These are phyloP conservation scores for Eilema caniola DNA, from an alignment of 2,888 invertebrate species.

Conservation along the genomic window DNA sequence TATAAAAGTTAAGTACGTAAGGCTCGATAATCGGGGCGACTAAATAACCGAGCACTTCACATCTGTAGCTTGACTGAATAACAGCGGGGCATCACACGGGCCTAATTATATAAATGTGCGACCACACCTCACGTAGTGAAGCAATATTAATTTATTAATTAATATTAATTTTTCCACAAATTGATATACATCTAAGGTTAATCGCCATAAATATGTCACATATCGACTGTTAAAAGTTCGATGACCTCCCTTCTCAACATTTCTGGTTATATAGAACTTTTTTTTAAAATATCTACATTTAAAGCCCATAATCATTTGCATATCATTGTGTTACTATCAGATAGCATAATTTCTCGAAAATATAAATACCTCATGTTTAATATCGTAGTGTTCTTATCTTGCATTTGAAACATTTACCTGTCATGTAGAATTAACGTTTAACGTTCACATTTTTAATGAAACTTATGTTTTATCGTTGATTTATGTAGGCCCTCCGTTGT, in stretches of 20 bases:
- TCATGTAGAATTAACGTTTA: too few relatives aligned
- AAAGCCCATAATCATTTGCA: background rate
- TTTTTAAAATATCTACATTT: background rate
- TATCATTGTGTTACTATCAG: background rate
- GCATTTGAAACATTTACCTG: too few relatives aligned
- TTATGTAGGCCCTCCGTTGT: too few relatives aligned
- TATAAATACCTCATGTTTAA: too few relatives aligned
- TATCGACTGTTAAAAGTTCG: background rate
- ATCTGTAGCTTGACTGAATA: slow-evolving; percentile 53
- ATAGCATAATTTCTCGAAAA: background rate
- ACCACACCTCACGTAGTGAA: background rate
- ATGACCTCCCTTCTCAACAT: background rate
- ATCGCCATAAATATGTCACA: slow-evolving; percentile 1
- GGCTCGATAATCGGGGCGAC: background rate
- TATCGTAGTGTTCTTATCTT: too few relatives aligned
- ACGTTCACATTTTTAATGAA: too few relatives aligned
- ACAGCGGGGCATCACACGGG: background rate
- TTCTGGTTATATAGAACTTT: background rate
- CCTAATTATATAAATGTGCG: background rate
- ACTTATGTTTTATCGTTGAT: too few relatives aligned
- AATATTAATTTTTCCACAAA: background rate
- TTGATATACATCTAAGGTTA: background rate
- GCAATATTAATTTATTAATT: background rate
- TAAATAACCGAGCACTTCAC: slow-evolving; percentile 42
- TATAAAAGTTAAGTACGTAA: background rate